Base-by-base conservation (phyloP, 2,797 vertebrate species). In the Odontamblyopus rebecca region DNA sequence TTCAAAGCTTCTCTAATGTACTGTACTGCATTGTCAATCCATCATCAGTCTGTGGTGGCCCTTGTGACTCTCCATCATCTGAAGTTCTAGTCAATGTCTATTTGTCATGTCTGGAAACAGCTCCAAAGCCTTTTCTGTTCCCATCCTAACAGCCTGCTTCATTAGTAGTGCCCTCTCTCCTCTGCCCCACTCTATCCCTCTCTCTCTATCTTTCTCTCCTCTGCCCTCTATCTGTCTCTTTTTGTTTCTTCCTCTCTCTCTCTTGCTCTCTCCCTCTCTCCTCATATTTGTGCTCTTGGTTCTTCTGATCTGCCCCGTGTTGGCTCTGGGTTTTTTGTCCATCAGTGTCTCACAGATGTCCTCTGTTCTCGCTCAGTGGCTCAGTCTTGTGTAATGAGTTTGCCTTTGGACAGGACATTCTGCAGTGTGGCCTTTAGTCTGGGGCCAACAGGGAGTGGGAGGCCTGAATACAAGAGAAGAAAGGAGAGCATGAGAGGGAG, bases 301-400 rank as follows among this genome's bases (percentile, higher is more conserved):
- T 83, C 66, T 61, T 80, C 82, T 83, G 83, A 77, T 80, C 72
- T n/a, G 38, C 69, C 51, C 78, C 71, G 76, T 69, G 68, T 75
- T 72, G 38, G 63, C 1, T 77, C 68, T 86, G 38, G 84, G 75
- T 84, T 76, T 82, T 68, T 86, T 38, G 70, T 71, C 83, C 81
- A 72, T 71, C 77, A 63, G 71, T 67, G 76, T 82, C 85, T 84
- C 88, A 89, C 84, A 87, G 85, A 62, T 68, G 81, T 81, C 73
- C 67, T 86, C 89, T 90, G 88, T 89, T 90, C 89, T 83, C 76
- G 19, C 29, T 76, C 75, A 68, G 70, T 82, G 76, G 80, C 71
- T 38, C 67, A 51, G 77, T 61, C 75, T 67, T 75, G 76, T 85
- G 60, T 86, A 91, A 89, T 88, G 87, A 89, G 84, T 80, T 80